phyloP scores from a whole-genome alignment of 2,797 vertebrate genomes.

The Forpus xanthops region DNA sequence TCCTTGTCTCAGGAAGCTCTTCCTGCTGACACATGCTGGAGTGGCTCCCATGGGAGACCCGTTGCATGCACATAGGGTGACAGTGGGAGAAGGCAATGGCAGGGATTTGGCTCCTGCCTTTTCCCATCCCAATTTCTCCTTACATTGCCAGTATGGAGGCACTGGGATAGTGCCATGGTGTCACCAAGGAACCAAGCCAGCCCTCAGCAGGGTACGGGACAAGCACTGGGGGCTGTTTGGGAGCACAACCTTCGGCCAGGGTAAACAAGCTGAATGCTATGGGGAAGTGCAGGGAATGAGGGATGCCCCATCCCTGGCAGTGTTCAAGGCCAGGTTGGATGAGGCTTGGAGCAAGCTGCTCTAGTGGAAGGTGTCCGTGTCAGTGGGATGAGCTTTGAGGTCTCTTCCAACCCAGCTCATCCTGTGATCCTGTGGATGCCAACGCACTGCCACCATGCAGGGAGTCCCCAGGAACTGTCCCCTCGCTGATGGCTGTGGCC shows the following conservation, averaged over 20 bases:
- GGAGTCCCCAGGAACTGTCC: neutral
- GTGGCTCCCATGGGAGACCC: neutral
- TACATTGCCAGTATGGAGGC: accelerated
- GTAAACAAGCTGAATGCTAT: neutral
- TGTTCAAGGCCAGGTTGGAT: neutral
- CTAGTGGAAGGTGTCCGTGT: neutral
- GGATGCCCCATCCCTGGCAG: neutral
- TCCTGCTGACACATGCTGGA: slow-evolving; percentile 26
- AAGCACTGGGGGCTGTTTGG: neutral
- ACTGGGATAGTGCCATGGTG: accelerated
- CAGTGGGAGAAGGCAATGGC: neutral
- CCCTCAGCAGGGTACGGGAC: accelerated
- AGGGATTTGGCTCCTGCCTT: accelerated
- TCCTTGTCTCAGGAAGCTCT: neutral
- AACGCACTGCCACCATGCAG: accelerated
- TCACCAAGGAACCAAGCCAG: neutral
- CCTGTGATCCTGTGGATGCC: neutral
- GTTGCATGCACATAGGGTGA: accelerated
- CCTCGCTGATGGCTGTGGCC: neutral
- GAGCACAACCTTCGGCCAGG: neutral
- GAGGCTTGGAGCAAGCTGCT: neutral
- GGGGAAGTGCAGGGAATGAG: neutral
- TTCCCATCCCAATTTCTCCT: accelerated
- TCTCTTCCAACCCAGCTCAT: neutral
- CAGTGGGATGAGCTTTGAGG: neutral